These are phyloP conservation scores for Anolis sagrei DNA, from an alignment of 2,113 vertebrate species.

Conservation along the genomic window DNA sequence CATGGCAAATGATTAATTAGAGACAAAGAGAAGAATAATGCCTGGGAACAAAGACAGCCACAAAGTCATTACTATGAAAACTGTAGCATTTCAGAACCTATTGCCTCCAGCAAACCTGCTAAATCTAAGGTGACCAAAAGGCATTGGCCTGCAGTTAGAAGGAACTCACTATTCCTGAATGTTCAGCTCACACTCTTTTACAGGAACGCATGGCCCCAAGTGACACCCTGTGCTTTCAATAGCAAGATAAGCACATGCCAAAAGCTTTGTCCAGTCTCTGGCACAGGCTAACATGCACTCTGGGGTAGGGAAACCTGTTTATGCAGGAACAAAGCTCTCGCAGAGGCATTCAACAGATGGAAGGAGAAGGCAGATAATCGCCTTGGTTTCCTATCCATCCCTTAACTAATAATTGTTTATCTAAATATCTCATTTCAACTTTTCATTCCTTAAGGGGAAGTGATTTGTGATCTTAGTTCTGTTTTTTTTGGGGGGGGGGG, in stretches of 20 bases:
- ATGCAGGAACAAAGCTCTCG: neutral
- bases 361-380: neutral
- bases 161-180: neutral
- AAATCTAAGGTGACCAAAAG: neutral
- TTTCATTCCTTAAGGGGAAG: neutral
- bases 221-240: neutral
- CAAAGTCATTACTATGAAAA: conserved; percentile 12
- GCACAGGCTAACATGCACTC: neutral
- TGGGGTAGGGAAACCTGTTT: neutral
- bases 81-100: neutral
- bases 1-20: accelerated
- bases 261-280: neutral
- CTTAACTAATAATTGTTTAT: neutral
- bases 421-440: neutral
- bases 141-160: neutral
- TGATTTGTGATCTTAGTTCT: neutral
- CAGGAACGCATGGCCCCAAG: neutral
- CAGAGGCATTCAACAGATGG: neutral
- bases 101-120: neutral
- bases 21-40: conserved; percentile 3
- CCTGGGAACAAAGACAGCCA: neutral
- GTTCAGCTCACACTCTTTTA: neutral
- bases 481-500: too few species aligned
- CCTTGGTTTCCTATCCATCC: neutral
- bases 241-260: neutral